Base-by-base conservation (phyloP, 30 jellyfish, hydroid and myxozoan genomes). In the Aurelia aurita region DNA sequence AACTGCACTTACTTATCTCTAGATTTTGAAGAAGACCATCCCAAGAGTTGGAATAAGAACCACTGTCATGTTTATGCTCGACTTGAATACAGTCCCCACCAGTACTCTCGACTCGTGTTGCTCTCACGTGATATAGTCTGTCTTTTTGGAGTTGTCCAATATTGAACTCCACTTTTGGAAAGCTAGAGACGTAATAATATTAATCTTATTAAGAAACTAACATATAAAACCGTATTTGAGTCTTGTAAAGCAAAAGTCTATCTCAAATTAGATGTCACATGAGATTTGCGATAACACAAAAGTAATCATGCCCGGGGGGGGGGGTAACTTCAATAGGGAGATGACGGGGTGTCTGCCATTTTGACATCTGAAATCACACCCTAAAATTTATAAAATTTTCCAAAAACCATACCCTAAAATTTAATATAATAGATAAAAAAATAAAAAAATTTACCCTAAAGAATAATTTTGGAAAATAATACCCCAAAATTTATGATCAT, bases 11-110 rank as follows among this genome's bases (percentile, higher is more conserved):
- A 74, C 86, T 60, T 51, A 76, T 15, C 10, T 2, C 32, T 26
- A 74, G 35, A 74, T 74, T 74, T 6, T 22, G 57, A 4, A 74
- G 61, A 49, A 53, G 58, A 2, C 74, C 74, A 21, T 18, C 22
- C 86, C 86, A 74, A 26, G 86, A 53, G 0, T n/a, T 2, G 2
- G 74, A 54, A 35, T 22, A 74, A 4, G 35, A 6, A 10, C 74
- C 35, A 60, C 77, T 57, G 13, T 25, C 75, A 29, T 10, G 18
- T 57, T 29, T 29, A 58, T 57, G 86, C 64, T 55, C 57, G 21
- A 74, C 43, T 58, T 51, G 19, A 19, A 74, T 74, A 58, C 26
- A 74, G 47, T 74, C 86, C 11, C 35, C 1, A 5, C 62, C 74
- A 51, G 2, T 18, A 0, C 6, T 14, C 1, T 74, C 86, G 4